A percentile compares a stretch with the other conserved stretches of the same genome.
Conservation (phyloP, 1,140 invertebrate genomes). For the Druon quercuslanigerum region DNA sequence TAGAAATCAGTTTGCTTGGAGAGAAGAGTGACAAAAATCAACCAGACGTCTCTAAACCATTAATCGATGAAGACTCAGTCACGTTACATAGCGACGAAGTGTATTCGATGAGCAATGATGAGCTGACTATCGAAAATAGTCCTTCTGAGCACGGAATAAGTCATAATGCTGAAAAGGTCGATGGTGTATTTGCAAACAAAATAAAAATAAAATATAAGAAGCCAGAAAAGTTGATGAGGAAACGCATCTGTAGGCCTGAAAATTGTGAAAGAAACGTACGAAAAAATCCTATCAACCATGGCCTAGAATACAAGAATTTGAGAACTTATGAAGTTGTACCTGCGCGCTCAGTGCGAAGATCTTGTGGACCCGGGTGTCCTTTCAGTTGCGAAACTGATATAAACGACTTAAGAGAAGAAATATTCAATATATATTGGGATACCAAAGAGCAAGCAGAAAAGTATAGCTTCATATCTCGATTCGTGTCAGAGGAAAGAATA, state of each 20-base stretch:
- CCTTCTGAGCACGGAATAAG: too few relatives aligned
- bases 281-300: neutral
- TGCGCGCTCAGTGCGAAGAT: neutral
- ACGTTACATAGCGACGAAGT: too few relatives aligned
- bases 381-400: neutral
- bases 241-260: neutral
- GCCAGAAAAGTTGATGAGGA: neutral
- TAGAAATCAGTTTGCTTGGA: too few relatives aligned
- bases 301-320: neutral
- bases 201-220: too few relatives aligned
- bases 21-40: too few relatives aligned
- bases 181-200: too few relatives aligned
- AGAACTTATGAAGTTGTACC: neutral
- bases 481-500: too few relatives aligned
- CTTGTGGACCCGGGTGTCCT: neutral
- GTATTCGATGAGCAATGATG: too few relatives aligned
- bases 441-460: neutral
- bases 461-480: neutral
- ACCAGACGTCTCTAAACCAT: too few relatives aligned
- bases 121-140: too few relatives aligned
- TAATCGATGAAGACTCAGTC: too few relatives aligned
- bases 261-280: neutral
- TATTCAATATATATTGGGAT: neutral
- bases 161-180: too few relatives aligned
- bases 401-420: neutral